Evolutionary conservation across 2,797 vertebrate species (phyloP), one percentile per base, ranked within the genome.

Genomic region (Cetoscarus ocellatus): DNA sequence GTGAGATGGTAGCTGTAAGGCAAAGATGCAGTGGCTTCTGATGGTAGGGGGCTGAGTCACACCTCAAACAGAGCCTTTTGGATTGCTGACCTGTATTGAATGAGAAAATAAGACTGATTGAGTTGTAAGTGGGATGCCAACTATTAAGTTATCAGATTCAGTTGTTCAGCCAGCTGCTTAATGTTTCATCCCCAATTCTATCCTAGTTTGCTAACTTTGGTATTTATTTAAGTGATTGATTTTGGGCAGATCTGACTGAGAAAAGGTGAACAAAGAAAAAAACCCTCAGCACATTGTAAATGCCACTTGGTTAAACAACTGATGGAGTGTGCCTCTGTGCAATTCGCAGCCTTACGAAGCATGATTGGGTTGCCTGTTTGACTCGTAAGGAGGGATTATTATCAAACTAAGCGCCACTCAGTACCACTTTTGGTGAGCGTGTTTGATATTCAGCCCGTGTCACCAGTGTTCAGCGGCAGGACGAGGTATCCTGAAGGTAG

Each of bases 401-500:
- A 51, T 75, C 47, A 70, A 77, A 63, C 56, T 59, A 75, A 70
- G 38, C n/a, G 9, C 43, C 57, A 43, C 69, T 63, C 47, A 17
- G 50, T n/a, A 44, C 61, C 66, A 52, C 60, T 67, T 72, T 69
- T 43, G 14, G 34, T 57, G 18, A 53, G 36, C 34, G 11, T 39
- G 48, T 65, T 84, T 82, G 64, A 62, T 80, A 77, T 85, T 79
- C 72, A 79, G 19, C 67, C 56, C 35, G 7, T 63, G 67, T 69
- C 59, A 68, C 68, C 40, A 15, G 62, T 70, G 48, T 73, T 74
- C 50, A 27, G 50, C 74, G 74, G 71, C 76, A 85, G 77, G 77
- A 76, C 66, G 51, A 79, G 60, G 67, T 81, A 73, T 88, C 78
- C 75, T 86, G 70, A 67, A 82, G 82, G 70, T 83, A 60, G 70